Conservation (phyloP, 2,888 invertebrate genomes). For the Sericinus montela region DNA sequence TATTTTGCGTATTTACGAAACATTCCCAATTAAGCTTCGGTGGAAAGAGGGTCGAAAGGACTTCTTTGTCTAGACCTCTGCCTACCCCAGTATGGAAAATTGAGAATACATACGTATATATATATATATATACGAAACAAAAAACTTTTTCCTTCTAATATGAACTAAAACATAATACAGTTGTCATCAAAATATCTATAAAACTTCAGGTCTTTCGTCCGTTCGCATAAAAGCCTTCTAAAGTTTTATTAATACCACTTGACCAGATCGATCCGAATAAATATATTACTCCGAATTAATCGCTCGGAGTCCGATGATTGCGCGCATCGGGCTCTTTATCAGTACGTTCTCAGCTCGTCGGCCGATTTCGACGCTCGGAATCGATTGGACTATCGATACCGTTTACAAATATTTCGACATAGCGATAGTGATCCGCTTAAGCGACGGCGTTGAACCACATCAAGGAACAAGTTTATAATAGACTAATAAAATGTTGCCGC, state of each 20-base stretch:
- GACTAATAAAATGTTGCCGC: background rate
- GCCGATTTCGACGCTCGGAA: constrained; percentile 48
- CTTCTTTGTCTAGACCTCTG: too few relatives aligned
- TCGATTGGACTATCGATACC: constrained; percentile 53
- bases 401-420: constrained; percentile 77
- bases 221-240: too few relatives aligned
- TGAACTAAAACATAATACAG: too few relatives aligned
- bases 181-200: too few relatives aligned
- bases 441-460: constrained; percentile 23
- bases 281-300: constrained; percentile 39
- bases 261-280: constrained; percentile 8
- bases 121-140: too few relatives aligned
- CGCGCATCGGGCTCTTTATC: constrained; percentile 46
- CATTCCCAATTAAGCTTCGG: too few relatives aligned
- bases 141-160: too few relatives aligned
- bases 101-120: too few relatives aligned
- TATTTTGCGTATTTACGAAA: too few relatives aligned
- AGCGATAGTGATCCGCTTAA: constrained; percentile 49
- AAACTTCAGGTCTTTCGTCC: too few relatives aligned
- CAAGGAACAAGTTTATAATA: constrained; percentile 29
- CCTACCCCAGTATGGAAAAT: too few relatives aligned
- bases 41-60: too few relatives aligned
- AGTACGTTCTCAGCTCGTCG: constrained; percentile 41
- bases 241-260: background rate
- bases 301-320: constrained; percentile 37